Percentiles rank a stretch among this genome's conserved stretches.
These are phyloP conservation scores for Masnerella sp. DNA, from an alignment of 2,888 invertebrate genomes.

Conservation along the genomic window DNA sequence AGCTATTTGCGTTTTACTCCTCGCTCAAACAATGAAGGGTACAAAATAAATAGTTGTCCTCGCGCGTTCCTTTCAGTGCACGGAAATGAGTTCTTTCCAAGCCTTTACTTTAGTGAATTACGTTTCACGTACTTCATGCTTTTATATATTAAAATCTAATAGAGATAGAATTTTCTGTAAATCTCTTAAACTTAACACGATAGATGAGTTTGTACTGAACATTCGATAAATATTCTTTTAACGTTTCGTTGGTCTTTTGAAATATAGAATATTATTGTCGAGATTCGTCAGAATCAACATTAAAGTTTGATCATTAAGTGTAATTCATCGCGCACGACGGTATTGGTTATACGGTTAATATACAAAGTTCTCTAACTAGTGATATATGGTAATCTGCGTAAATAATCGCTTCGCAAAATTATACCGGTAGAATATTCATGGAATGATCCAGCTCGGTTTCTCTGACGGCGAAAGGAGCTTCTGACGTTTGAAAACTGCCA, in stretches of 20 bases:
- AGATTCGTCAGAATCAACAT: no score
- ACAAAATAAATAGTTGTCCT: no score
- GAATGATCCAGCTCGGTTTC: slow-evolving; percentile 16
- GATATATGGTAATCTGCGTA: slow-evolving; percentile 30
- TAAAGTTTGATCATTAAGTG: slow-evolving; percentile 6
- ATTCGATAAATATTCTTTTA: slow-evolving; percentile 37
- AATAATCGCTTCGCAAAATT: slow-evolving; percentile 35
- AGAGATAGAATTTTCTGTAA: no score
- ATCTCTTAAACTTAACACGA: slow-evolving; percentile 33
- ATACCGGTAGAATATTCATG: slow-evolving; percentile 39
- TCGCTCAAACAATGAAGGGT: no score
- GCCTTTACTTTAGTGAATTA: no score
- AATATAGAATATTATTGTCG: background rate
- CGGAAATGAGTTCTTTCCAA: background rate
- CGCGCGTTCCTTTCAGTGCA: background rate
- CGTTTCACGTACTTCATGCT: background rate
- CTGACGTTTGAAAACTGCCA: slow-evolving; percentile 29
- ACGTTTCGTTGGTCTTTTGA: background rate
- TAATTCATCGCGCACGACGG: slow-evolving; percentile 10
- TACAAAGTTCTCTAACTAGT: slow-evolving; percentile 39
- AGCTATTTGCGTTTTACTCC: no score
- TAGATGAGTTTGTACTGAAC: slow-evolving; percentile 27
- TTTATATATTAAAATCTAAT: no score
- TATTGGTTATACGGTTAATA: slow-evolving; percentile 34
- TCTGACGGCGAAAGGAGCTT: no score